Percentiles rank a stretch among this genome's conserved stretches.
These are phyloP conservation scores for Luffia ferchaultella DNA, from an alignment of 2,888 invertebrate species.

Conservation along the genomic window DNA sequence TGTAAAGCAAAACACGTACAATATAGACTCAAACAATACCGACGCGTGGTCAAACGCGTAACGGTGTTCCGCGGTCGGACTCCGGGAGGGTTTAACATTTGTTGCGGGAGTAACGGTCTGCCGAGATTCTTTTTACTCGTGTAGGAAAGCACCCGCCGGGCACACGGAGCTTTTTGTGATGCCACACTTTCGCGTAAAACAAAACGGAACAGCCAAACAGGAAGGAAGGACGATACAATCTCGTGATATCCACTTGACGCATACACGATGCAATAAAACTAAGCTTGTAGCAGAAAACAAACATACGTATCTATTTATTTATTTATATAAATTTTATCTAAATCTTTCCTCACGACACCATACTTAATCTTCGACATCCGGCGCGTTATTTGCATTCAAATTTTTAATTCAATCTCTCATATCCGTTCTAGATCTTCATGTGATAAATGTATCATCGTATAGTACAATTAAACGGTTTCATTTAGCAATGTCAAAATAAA, in stretches of 20 bases:
- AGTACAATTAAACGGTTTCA: background rate
- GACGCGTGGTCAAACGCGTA: background rate
- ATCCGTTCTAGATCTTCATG: background rate
- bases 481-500: background rate
- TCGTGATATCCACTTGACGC: too few relatives aligned
- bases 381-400: background rate
- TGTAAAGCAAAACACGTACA: too few relatives aligned
- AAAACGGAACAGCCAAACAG: too few relatives aligned
- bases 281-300: too few relatives aligned
- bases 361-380: background rate
- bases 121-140: background rate
- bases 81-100: background rate
- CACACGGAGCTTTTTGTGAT: background rate
- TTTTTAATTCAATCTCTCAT: background rate
- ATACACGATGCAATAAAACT: too few relatives aligned
- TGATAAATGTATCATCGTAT: background rate
- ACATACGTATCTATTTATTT: too few relatives aligned
- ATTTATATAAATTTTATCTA: too few relatives aligned
- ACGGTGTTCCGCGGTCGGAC: background rate
- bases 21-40: background rate
- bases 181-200: background rate
- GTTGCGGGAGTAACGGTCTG: background rate
- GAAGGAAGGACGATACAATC: too few relatives aligned
- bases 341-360: too few relatives aligned
- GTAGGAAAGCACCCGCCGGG: background rate